Evolutionary conservation across 2,888 invertebrate genomes (phyloP), one percentile per base, ranked within the genome.

Genomic region (Caenorhabditis zanzibari): DNA sequence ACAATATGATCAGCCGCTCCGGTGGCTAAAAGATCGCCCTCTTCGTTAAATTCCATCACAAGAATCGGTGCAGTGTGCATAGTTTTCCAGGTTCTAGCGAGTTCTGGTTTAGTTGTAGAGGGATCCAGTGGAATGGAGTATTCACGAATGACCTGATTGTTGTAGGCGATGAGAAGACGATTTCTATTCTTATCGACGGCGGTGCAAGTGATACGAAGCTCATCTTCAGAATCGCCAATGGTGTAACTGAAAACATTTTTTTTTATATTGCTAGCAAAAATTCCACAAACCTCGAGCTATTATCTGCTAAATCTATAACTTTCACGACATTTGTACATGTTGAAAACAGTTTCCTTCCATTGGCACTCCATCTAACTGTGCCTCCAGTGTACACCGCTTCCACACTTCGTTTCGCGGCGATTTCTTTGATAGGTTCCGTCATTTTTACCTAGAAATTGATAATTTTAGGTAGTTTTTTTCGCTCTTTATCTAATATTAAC

Each of bases 261-360:
- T 9, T 19, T 12, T 1, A 24, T 9, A 22, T 59, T 7, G 3
- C n/a, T n/a, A n/a, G n/a, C n/a, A n/a, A n/a, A 56, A 58, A 22
- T 49, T 61, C 9, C 22, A 71, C 84, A 22, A 19, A 85, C 86
- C 71, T 84, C 2, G 76, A 44, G 44, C 81, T 69, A 28, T 81
- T 80, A 32, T 90, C 82, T 19, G 85, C 83, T 41, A 90, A 81
- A 75, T 88, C 86, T 26, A 91, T 84, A 19, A 82, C 90, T 80
- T 91, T 91, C 38, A 91, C 87, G 0, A 90, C 80, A 82, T 89
- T 88, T 38, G 87, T 83, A 71, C 91, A 91, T 16, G 90, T 88
- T 19, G 90, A 88, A 74, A 88, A 91, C 22, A 91, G 49, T 47
- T 77, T 77, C 47, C 84, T 76, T 16, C 91, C 90, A 69, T 89